Base-by-base conservation (phyloP, 1,140 invertebrate species). In the Drosophila leontia region DNA sequence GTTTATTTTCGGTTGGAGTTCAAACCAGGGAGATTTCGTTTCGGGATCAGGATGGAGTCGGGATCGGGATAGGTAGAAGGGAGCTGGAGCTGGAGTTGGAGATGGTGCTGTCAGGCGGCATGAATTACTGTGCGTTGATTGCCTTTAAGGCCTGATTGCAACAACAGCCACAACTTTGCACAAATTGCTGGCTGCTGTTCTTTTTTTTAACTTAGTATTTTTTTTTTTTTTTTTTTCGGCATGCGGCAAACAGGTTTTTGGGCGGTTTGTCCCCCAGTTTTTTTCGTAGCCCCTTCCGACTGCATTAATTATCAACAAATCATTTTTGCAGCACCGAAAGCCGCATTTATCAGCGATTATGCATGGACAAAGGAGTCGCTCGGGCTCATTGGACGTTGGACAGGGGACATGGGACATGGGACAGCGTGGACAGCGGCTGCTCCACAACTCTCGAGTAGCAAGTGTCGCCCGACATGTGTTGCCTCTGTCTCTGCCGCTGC, bases 241-340 rank as follows among this genome's bases (percentile, higher is more conserved):
- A 68, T 62, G 44, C 64, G 72, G 72, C 68, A 75, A 90, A 90
- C 85, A 57, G 58, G 85, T 88, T 88, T 68, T 51, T 19, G 67
- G 67, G 37, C 29, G 64, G 62, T 71, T 82, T 72, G 39, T 57
- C 48, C 41, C 48, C 62, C 67, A 45, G 59, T 78, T 79, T 79
- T 75, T 44, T 42, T 19, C 32, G 15, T 12, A n/a, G 26, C 35
- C 59, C 59, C 15, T 34, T 39, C n/a, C 62, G 67, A 67, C 80
- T 90, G 85, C 79, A 90, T 90, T 90, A 90, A 90, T 90, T 90
- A 90, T 90, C 85, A 90, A 90, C 85, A 90, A 90, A 90, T 90
- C 85, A 90, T 90, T 90, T 90, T 90, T 79, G 81, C 80, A 76
- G 85, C 85, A 72, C 65, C 77, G 85, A 90, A 88, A 83, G 84